These are phyloP conservation scores for Polyploca ridens DNA, from an alignment of 2,888 invertebrate species.

Conservation along the genomic window DNA sequence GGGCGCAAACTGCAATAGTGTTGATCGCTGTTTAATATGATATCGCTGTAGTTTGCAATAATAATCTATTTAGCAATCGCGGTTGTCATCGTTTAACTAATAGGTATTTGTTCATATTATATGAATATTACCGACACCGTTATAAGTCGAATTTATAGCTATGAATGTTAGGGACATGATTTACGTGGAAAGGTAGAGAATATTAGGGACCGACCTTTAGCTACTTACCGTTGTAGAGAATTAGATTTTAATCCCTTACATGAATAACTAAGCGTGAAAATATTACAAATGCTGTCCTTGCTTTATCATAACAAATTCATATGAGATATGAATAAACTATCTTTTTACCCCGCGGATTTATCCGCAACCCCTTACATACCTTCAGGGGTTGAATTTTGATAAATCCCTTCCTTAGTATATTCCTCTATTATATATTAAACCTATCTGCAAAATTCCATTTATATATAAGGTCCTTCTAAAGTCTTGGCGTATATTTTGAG, in stretches of 20 bases:
- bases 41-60: conserved; percentile 36
- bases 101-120: too few species aligned
- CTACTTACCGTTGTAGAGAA: conserved; percentile 38
- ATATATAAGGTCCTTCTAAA: too few species aligned
- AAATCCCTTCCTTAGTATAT: too few species aligned
- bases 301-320: background rate
- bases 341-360: too few species aligned
- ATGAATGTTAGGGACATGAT: conserved; percentile 25
- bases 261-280: conserved; percentile 25
- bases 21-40: conserved; percentile 47
- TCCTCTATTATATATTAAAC: too few species aligned
- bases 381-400: too few species aligned
- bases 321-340: background rate
- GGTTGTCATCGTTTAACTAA: background rate
- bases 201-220: conserved; percentile 23
- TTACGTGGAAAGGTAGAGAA: conserved; percentile 29
- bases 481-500: too few species aligned
- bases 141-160: conserved; percentile 20
- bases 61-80: conserved; percentile 36
- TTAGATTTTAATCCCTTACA: conserved; percentile 42
- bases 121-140: conserved; percentile 9
- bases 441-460: too few species aligned
- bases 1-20: conserved; percentile 42
- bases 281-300: background rate
- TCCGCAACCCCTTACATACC: too few species aligned